Conservation (phyloP, 2,888 invertebrate genomes). For the Odontocolon sp. region DNA sequence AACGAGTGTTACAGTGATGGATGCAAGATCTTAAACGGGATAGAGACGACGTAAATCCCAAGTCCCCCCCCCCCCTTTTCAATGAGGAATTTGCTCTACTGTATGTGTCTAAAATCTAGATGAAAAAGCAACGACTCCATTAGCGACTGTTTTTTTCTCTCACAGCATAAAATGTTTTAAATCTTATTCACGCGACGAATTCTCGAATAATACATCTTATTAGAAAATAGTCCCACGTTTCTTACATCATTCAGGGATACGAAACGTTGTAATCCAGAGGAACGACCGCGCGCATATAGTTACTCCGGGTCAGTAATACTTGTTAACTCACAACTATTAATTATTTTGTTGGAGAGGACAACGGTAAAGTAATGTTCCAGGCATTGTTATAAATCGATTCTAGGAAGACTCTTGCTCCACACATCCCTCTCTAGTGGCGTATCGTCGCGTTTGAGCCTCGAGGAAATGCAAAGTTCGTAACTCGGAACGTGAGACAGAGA, state of each 20-base stretch:
- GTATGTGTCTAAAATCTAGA: too few species aligned
- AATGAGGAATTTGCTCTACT: too few species aligned
- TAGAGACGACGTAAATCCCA: conserved; percentile 11
- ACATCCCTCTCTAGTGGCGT: too few species aligned
- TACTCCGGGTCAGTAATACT: conserved; percentile 33
- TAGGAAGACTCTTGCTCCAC: neutral
- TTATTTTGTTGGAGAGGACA: conserved; percentile 22
- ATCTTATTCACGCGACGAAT: neutral
- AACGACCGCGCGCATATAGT: conserved; percentile 30
- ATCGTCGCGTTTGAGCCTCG: neutral
- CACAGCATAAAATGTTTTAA: neutral
- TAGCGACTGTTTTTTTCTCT: neutral
- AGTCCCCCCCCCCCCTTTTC: too few species aligned
- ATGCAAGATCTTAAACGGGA: conserved; percentile 9
- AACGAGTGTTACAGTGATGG: conserved; percentile 28
- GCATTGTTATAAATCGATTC: conserved; percentile 52
- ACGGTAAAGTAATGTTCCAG: conserved; percentile 42
- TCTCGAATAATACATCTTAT: neutral
- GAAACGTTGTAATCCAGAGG: conserved; percentile 21
- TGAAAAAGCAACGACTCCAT: neutral
- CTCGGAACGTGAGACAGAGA: conserved; percentile 7
- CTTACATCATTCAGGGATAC: conserved; percentile 1
- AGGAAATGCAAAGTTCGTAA: conserved; percentile 25
- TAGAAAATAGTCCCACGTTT: neutral
- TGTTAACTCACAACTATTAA: conserved; percentile 43